A percentile compares a stretch with the other conserved stretches of the same genome.
phyloP scores from a whole-genome alignment of 2,113 vertebrate genomes.

The Gnathonemus longibarbis region DNA sequence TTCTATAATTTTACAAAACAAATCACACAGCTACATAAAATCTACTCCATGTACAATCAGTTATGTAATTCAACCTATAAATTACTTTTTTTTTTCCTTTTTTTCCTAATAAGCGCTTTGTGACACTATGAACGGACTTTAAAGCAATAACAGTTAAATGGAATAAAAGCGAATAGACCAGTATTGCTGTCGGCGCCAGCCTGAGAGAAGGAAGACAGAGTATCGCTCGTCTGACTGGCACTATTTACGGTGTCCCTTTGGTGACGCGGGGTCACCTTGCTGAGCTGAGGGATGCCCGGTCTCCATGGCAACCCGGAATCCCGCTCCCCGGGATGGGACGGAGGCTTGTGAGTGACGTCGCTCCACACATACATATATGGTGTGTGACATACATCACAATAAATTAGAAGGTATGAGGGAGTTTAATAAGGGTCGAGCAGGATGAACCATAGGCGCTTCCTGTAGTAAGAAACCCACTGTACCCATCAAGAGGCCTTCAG shows the following conservation, averaged over 20 bases:
- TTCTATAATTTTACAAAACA: constrained; percentile 49
- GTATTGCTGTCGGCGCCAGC: constrained; percentile 18
- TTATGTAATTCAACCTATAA: constrained; percentile 53
- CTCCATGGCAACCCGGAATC: constrained; percentile 4
- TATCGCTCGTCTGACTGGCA: background rate
- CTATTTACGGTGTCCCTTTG: background rate
- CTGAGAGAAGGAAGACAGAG: background rate
- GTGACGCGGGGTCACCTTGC: background rate
- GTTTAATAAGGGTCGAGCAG: background rate
- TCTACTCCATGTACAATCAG: constrained; percentile 51
- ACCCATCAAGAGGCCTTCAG: constrained; percentile 7
- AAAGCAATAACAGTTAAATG: constrained; percentile 10
- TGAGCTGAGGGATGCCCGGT: background rate
- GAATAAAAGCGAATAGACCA: constrained; percentile 9
- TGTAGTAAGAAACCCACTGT: constrained; percentile 1
- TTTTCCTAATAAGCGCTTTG: constrained; percentile 39
- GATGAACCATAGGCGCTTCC: background rate
- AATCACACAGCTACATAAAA: constrained; percentile 55
- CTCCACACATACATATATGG: background rate
- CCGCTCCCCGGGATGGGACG: background rate
- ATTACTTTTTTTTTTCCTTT: constrained; percentile 36
- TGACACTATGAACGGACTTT: constrained; percentile 32
- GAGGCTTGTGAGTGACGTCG: background rate
- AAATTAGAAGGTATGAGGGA: constrained; percentile 7
- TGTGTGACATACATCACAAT: constrained; percentile 12